Base-by-base conservation (phyloP, 2,888 invertebrate genomes). In the Crioceris asparagi region DNA sequence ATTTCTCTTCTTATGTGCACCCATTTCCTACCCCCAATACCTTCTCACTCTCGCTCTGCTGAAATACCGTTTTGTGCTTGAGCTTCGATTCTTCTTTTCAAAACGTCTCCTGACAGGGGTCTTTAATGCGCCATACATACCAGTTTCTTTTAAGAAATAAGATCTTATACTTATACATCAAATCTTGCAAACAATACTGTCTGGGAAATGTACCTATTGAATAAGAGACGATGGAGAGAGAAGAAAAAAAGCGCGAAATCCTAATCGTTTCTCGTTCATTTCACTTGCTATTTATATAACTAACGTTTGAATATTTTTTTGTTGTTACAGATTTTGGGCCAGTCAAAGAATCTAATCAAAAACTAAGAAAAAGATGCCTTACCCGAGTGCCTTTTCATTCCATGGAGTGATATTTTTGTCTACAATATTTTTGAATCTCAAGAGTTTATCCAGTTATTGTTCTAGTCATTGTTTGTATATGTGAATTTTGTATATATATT, bases 401-500 rank as follows among this genome's bases (percentile, higher is more conserved):
- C 57, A 52, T 49, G 48, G 55, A 59, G 59, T 59, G 59, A 61
- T 59, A 60, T 55, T 53, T 51, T 55, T 53, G 48, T n/a, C 47
- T 47, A 47, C 46, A 45, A 50, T 51, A 47, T 51, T 48, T 50
- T 50, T 53, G 45, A 44, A 44, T 47, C 47, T 47, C 45, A 41
- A 47, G 52, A 57, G 54, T 60, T 56, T 60, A 59, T 57, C 53
- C 52, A 48, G 50, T 53, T 48, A 54, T 55, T 33, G 50, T 50
- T 58, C 60, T 59, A 60, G 59, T 59, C 59, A 61, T 58, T 58
- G 54, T 58, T 59, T 54, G 51, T 57, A 53, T 47, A 58, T 53
- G 55, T 47, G 48, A 26, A 41, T 45, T n/a, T n/a, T 27, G 27
- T 58, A 57, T 58, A 57, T 42, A 57, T 56, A 53, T 49, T 56